Conservation (phyloP, 2,888 invertebrate genomes). For the Drosophila tripunctata region DNA sequence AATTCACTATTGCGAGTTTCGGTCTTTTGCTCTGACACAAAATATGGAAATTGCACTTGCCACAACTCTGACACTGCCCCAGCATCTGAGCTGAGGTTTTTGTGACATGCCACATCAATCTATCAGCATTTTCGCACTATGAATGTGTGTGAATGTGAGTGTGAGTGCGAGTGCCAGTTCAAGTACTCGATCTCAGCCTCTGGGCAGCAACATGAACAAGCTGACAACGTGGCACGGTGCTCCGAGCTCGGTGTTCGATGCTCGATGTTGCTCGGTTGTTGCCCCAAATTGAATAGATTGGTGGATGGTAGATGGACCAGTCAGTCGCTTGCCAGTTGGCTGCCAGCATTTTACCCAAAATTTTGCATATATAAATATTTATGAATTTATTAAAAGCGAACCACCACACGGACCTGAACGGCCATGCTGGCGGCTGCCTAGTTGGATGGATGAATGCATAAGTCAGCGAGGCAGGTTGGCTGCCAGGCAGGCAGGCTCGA, state of each 20-base stretch:
- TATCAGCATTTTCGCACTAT: slow-evolving; percentile 68
- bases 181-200: slow-evolving; percentile 24
- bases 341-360: slow-evolving; percentile 68
- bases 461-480: slow-evolving; percentile 64
- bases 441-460: slow-evolving; percentile 75
- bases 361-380: slow-evolving; percentile 84
- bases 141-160: neutral
- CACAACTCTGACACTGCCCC: slow-evolving; percentile 31
- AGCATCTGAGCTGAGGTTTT: slow-evolving; percentile 62
- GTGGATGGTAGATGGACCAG: slow-evolving; percentile 4
- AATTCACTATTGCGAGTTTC: slow-evolving; percentile 39
- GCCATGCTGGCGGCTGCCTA: slow-evolving; percentile 52
- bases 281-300: slow-evolving; percentile 72
- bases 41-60: slow-evolving; percentile 71
- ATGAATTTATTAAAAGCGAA: slow-evolving; percentile 85
- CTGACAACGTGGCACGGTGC: slow-evolving; percentile 8
- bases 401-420: slow-evolving; percentile 39
- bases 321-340: slow-evolving; percentile 45
- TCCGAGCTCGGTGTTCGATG: slow-evolving; percentile 11
- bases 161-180: neutral
- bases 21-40: slow-evolving; percentile 31
- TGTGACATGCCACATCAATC: slow-evolving; percentile 79
- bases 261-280: slow-evolving; percentile 27
- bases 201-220: slow-evolving; percentile 17
- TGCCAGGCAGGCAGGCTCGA: slow-evolving; percentile 10